phyloP scores from a whole-genome alignment of 2,113 vertebrate genomes.

The Oenanthe oenanthe region DNA sequence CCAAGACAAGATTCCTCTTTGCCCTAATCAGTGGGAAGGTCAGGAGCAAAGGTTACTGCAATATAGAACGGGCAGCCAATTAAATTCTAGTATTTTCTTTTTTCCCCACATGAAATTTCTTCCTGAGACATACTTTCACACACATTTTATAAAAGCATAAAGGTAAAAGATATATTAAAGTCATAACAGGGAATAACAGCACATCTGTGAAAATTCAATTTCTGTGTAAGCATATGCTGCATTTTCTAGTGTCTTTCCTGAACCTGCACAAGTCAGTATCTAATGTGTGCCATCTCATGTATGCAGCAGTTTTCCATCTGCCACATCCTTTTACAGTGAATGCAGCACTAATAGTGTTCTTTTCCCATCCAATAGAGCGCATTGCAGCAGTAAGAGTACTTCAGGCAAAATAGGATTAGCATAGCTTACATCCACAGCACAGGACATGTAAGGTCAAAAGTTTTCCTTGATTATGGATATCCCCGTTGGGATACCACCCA shows the following conservation, averaged over 20 bases:
- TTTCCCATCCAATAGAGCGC: not conserved
- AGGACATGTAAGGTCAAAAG: constrained; percentile 11
- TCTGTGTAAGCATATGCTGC: not conserved
- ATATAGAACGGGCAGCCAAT: not conserved
- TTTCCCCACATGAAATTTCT: not conserved
- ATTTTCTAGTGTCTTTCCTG: not conserved
- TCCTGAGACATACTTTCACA: not conserved
- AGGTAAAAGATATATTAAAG: not conserved
- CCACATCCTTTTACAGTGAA: not conserved
- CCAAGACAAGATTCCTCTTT: not conserved
- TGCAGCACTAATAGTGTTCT: not conserved
- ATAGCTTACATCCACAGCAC: not conserved
- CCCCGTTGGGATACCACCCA: not conserved
- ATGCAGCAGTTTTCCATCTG: not conserved
- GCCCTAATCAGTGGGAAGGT: not conserved
- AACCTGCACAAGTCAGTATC: not conserved
- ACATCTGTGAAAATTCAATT: not conserved
- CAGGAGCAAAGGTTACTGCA: not conserved
- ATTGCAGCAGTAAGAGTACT: not conserved
- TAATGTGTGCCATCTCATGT: not conserved
- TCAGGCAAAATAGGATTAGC: constrained; percentile 22
- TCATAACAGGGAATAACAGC: not conserved
- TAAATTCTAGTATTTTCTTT: not conserved
- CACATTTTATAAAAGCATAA: not conserved
- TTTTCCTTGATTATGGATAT: constrained; percentile 1